phyloP scores from a whole-genome alignment of 2,797 vertebrate species.

The Hipposideros larvatus region DNA sequence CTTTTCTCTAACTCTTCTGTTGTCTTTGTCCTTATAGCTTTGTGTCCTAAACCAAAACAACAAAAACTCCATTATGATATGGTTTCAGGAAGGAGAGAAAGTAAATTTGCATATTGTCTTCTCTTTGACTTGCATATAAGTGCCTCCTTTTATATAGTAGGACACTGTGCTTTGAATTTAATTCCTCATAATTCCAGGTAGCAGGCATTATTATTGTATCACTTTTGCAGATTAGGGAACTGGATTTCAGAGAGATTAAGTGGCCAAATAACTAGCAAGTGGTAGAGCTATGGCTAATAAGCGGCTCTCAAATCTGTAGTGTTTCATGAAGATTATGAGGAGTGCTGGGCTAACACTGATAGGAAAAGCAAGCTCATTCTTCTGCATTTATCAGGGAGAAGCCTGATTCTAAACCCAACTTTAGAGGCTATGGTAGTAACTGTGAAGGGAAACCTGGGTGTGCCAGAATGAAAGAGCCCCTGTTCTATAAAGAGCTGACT shows the following conservation, averaged over 20 bases:
- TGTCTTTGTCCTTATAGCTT: constrained; percentile 2
- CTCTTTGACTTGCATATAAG: neutral
- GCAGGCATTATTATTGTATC: neutral
- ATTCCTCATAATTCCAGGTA: neutral
- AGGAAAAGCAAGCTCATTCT: neutral
- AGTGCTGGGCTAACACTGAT: neutral
- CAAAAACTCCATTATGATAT: neutral
- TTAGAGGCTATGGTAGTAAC: neutral
- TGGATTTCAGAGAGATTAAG: neutral
- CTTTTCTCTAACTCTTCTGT: neutral
- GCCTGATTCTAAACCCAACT: neutral
- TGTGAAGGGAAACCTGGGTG: neutral
- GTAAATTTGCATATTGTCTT: neutral
- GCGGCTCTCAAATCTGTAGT: neutral
- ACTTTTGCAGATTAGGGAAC: neutral
- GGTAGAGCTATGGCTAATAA: neutral
- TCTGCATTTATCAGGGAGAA: neutral
- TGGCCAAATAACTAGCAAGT: neutral
- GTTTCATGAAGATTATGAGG: neutral
- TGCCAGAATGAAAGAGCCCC: rapidly evolving
- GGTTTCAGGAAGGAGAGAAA: neutral
- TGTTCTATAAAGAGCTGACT: neutral
- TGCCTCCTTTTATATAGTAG: neutral
- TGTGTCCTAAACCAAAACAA: neutral
- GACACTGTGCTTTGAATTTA: neutral